phyloP scores from a whole-genome alignment of 2,888 invertebrate genomes.

The Phortica okadai region DNA sequence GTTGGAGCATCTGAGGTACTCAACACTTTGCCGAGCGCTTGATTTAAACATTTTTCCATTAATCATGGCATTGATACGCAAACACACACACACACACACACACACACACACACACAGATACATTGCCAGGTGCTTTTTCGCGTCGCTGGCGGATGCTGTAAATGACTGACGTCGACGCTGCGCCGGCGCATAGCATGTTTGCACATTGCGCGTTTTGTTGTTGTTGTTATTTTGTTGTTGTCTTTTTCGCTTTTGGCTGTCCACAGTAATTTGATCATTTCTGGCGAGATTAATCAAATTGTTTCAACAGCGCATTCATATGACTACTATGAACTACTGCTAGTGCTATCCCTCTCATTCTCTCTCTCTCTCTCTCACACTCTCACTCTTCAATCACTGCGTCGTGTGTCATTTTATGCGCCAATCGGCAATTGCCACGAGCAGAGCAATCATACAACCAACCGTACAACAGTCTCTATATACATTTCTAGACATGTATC shows the following conservation, averaged over 20 bases:
- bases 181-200: not conserved
- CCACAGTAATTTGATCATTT: slow-evolving; percentile 28
- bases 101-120: slow-evolving; percentile 1
- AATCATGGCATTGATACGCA: slow-evolving; percentile 52
- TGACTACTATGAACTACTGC: not conserved
- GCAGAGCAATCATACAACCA: not conserved
- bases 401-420: slow-evolving; percentile 10
- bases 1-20: slow-evolving; percentile 49
- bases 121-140: slow-evolving; percentile 24
- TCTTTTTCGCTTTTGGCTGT: not conserved
- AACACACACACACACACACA: slow-evolving; percentile 30
- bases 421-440: not conserved
- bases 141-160: slow-evolving; percentile 29
- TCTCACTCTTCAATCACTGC: not conserved
- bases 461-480: not conserved
- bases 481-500: not conserved
- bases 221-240: no score
- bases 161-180: slow-evolving; percentile 17
- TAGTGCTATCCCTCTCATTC: not conserved
- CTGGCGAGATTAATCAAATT: slow-evolving; percentile 37
- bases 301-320: slow-evolving; percentile 19
- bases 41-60: slow-evolving; percentile 65
- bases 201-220: not conserved
- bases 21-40: slow-evolving; percentile 61
- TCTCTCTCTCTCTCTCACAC: not conserved